Conservation (phyloP, 2,888 invertebrate genomes). For the Odontocolon sp. region DNA sequence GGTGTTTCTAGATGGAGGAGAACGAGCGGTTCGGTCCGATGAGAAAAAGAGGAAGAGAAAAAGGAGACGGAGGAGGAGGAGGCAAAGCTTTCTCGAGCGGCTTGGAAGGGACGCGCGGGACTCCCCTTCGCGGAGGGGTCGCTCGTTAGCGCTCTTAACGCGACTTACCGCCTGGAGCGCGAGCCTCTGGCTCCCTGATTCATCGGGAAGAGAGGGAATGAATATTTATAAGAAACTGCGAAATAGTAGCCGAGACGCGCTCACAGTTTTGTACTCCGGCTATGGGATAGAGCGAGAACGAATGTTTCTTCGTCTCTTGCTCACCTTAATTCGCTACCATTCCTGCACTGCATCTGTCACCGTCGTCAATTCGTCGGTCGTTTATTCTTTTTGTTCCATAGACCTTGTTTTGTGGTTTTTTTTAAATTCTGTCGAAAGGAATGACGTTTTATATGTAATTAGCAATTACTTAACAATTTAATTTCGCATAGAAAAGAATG, state of each 20-base stretch:
- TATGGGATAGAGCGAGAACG: background rate
- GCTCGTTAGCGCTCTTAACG: constrained; percentile 81
- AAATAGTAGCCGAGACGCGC: constrained; percentile 71
- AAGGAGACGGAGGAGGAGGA: constrained; percentile 41
- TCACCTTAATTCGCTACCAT: constrained; percentile 35
- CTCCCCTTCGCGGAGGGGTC: constrained; percentile 70
- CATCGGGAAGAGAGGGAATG: constrained; percentile 76
- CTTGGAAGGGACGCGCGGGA: constrained; percentile 27
- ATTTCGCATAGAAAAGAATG: too few species aligned
- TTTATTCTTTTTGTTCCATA: background rate
- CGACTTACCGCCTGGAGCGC: constrained; percentile 79
- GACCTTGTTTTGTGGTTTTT: background rate
- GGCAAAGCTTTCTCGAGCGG: constrained; percentile 41
- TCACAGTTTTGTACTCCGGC: constrained; percentile 29
- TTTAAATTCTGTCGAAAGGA: too few species aligned
- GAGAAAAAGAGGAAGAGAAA: constrained; percentile 28
- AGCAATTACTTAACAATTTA: background rate
- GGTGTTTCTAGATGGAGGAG: constrained; percentile 29
- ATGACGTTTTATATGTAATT: too few species aligned
- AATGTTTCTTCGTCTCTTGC: constrained; percentile 13
- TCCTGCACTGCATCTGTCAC: constrained; percentile 18
- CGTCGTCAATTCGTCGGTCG: background rate
- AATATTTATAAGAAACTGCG: constrained; percentile 81
- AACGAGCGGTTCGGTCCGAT: constrained; percentile 28
- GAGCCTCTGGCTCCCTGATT: constrained; percentile 74